Evolutionary conservation across 2,797 vertebrate species (phyloP).

Genomic region (Valencia hispanica): DNA sequence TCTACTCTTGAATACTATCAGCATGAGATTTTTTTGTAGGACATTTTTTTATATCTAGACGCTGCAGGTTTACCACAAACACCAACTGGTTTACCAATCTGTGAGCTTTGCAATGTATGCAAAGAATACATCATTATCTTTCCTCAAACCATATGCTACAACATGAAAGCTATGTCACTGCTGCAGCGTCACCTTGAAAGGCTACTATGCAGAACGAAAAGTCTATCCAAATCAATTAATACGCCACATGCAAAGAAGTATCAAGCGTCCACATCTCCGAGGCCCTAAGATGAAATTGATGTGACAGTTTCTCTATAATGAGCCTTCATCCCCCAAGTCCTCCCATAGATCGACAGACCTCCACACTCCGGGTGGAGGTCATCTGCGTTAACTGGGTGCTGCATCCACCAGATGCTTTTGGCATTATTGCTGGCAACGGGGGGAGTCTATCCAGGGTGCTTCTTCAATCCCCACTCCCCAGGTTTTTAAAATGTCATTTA

Average conservation of each 20-base stretch:
- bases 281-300: slow-evolving; percentile 18
- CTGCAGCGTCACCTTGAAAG: not conserved
- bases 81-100: not conserved
- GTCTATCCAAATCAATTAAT: not conserved
- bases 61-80: not conserved
- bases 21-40: not conserved
- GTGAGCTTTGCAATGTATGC: not conserved
- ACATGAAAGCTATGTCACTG: not conserved
- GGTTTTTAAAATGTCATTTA: slow-evolving; percentile 81
- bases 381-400: slow-evolving; percentile 24
- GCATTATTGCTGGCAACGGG: slow-evolving; percentile 46
- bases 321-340: slow-evolving; percentile 27
- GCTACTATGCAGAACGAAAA: not conserved
- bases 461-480: slow-evolving; percentile 63
- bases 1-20: not conserved
- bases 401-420: slow-evolving; percentile 53
- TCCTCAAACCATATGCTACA: not conserved
- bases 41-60: too few species aligned
- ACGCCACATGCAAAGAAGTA: slow-evolving; percentile 12
- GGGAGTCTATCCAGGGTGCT: slow-evolving; percentile 46
- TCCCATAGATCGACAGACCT: slow-evolving; percentile 44
- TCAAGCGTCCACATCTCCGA: not conserved
- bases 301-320: slow-evolving; percentile 29
- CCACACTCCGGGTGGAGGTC: slow-evolving; percentile 44
- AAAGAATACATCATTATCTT: not conserved